A percentile compares a stretch with the other conserved stretches of the same genome.
Conservation (phyloP, 1,140 invertebrate species). For the Musca domestica region DNA sequence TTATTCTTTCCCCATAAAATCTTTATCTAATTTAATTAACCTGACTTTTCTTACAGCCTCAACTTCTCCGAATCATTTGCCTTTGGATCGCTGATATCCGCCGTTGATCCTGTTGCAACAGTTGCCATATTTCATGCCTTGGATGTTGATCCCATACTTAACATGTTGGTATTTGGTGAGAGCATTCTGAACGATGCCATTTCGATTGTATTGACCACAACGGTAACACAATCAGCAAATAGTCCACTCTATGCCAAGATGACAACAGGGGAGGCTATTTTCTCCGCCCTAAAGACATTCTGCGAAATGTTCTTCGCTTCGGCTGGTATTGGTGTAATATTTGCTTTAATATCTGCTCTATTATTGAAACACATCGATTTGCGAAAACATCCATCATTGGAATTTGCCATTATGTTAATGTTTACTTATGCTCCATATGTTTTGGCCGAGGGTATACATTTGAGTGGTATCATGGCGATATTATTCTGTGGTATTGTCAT, state of each 20-base stretch:
- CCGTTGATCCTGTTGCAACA: slow-evolving; percentile 97
- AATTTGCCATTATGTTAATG: slow-evolving; percentile 97
- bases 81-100: slow-evolving; percentile 94
- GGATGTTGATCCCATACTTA: slow-evolving; percentile 91
- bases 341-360: slow-evolving; percentile 91
- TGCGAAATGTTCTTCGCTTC: slow-evolving; percentile 98
- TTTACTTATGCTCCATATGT: slow-evolving; percentile 99
- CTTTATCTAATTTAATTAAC: background rate
- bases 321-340: slow-evolving; percentile 92
- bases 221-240: slow-evolving; percentile 62
- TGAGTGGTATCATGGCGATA: slow-evolving; percentile 97
- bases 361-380: slow-evolving; percentile 95
- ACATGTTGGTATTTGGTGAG: slow-evolving; percentile 99
- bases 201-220: slow-evolving; percentile 93
- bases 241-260: slow-evolving; percentile 41
- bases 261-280: slow-evolving; percentile 74
- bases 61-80: slow-evolving; percentile 95
- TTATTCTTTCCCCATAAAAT: background rate
- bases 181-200: slow-evolving; percentile 98
- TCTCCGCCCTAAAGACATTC: slow-evolving; percentile 89
- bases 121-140: slow-evolving; percentile 98
- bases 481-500: slow-evolving; percentile 98
- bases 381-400: slow-evolving; percentile 94
- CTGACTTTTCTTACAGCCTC: slow-evolving; percentile 28
- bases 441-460: slow-evolving; percentile 80